Evolutionary conservation across 2,797 vertebrate genomes (phyloP).

Genomic region (Perodicticus potto): DNA sequence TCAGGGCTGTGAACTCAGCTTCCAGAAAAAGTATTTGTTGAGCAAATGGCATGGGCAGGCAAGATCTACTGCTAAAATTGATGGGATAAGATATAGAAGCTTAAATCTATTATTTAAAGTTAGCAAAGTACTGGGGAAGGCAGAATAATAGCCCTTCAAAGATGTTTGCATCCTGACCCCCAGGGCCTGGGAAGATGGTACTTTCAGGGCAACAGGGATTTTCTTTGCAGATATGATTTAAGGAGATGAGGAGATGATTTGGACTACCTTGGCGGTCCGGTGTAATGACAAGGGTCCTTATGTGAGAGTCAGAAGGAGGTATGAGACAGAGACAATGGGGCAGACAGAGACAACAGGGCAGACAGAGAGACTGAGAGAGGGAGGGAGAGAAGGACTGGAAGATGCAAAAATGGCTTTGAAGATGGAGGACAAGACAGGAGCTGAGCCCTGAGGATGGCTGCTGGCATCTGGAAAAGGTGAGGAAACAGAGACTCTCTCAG

Average conservation of each 20-base stretch:
- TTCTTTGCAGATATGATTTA: not conserved
- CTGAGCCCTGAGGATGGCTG: not conserved
- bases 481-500: not conserved
- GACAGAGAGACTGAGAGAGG: no score
- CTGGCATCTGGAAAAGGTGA: not conserved
- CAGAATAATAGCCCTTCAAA: not conserved
- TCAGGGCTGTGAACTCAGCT: not conserved
- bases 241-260: not conserved
- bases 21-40: constrained; percentile 17
- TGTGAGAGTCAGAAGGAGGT: not conserved
- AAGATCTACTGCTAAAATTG: not conserved
- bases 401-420: not conserved
- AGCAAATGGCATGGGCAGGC: not conserved
- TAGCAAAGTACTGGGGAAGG: not conserved
- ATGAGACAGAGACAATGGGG: not conserved
- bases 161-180: not conserved
- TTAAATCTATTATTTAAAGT: not conserved
- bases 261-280: not conserved
- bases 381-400: not conserved
- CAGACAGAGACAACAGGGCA: no score
- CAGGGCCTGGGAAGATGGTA: not conserved
- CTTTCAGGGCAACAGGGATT: not conserved
- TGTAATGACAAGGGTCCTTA: no score
- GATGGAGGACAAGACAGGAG: not conserved
- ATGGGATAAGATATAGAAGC: not conserved